These are phyloP conservation scores for Cuculus canorus DNA, from an alignment of 2,797 vertebrate species.

Conservation along the genomic window DNA sequence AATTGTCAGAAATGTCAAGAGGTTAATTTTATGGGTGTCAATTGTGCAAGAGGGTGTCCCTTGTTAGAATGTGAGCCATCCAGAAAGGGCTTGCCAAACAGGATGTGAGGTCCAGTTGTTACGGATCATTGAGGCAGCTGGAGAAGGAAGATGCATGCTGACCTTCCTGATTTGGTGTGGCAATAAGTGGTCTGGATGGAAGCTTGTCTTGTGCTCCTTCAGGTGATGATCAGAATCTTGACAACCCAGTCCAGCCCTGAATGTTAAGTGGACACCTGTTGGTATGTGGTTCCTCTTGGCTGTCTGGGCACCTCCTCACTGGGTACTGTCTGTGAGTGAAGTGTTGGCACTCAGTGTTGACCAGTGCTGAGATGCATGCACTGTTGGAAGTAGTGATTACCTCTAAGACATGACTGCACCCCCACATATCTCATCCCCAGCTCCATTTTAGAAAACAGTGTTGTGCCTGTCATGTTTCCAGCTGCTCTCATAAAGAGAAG, in stretches of 20 bases:
- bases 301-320: background rate
- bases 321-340: background rate
- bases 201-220: background rate
- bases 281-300: background rate
- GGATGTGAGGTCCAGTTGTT: background rate
- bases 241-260: background rate
- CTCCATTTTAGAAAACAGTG: background rate
- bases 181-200: background rate
- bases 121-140: background rate
- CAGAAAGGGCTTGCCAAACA: background rate
- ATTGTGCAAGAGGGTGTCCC: background rate
- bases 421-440: background rate
- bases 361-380: background rate
- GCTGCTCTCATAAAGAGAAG: slow-evolving; percentile 1
- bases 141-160: background rate
- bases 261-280: background rate
- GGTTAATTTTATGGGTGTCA: background rate
- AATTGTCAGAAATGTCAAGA: slow-evolving; percentile 4
- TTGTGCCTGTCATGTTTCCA: slow-evolving; percentile 7
- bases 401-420: background rate
- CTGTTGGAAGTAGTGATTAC: background rate
- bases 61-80: background rate
- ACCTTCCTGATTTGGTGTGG: background rate
- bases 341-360: background rate
- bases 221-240: background rate